These are phyloP conservation scores for Climacteris rufus DNA, from an alignment of 2,113 vertebrate species.

Conservation along the genomic window DNA sequence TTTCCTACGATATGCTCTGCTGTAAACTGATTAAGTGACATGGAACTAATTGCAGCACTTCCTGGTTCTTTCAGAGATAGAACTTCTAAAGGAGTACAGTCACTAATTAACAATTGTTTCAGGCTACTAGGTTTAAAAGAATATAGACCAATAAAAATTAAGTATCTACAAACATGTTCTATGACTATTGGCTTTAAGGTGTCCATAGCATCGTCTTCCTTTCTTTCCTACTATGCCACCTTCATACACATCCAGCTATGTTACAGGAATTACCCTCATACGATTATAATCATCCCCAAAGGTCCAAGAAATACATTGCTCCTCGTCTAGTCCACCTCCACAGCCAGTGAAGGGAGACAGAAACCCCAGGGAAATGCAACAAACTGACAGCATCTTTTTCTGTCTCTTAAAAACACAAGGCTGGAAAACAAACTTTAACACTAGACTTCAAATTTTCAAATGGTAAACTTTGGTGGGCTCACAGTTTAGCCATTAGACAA, in stretches of 20 bases:
- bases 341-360: not conserved
- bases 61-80: not conserved
- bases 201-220: not conserved
- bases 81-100: not conserved
- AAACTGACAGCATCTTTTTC: not conserved
- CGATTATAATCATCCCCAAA: fast-evolving
- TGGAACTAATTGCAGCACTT: not conserved
- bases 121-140: not conserved
- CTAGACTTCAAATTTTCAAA: not conserved
- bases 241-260: fast-evolving
- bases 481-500: not conserved
- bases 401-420: not conserved
- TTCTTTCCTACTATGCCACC: not conserved
- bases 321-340: not conserved
- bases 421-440: not conserved
- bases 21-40: slow-evolving; percentile 7
- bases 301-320: not conserved
- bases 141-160: not conserved
- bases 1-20: not conserved
- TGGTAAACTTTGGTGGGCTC: not conserved
- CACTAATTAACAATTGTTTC: not conserved
- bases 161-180: not conserved
- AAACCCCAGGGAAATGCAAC: not conserved
- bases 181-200: not conserved
- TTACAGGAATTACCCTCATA: not conserved